These are phyloP conservation scores for Luidia sarsii DNA, from an alignment of 53 echinoderm and acorn worm species.

Conservation along the genomic window DNA sequence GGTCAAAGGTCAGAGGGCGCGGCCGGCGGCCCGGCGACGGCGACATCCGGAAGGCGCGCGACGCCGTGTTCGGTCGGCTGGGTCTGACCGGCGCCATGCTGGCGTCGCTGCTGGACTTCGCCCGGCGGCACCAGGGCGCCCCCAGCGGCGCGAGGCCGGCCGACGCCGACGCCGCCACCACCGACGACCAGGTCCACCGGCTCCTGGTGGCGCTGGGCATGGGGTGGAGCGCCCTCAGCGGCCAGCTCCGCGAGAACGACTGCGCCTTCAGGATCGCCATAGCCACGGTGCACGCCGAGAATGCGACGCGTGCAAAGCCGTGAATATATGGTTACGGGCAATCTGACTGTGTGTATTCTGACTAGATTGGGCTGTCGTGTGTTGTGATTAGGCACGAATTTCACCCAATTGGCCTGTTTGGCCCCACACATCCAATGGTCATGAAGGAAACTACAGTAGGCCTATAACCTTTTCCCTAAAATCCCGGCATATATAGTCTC, in stretches of 20 bases:
- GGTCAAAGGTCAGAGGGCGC: slow-evolving; percentile 16
- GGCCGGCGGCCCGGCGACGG: slow-evolving; percentile 7
- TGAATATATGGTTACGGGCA: neutral
- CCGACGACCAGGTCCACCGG: slow-evolving; percentile 46
- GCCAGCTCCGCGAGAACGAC: slow-evolving; percentile 31
- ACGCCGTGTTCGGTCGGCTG: slow-evolving; percentile 32
- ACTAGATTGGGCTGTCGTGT: too few relatives aligned
- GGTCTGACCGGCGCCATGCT: slow-evolving; percentile 21
- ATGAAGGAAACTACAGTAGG: too few relatives aligned
- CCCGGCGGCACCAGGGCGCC: neutral
- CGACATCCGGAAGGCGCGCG: slow-evolving; percentile 41
- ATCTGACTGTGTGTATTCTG: too few relatives aligned
- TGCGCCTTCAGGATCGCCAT: slow-evolving; percentile 55
- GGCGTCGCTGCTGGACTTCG: slow-evolving; percentile 17
- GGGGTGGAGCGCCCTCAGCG: slow-evolving; percentile 24
- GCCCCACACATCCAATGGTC: too few relatives aligned
- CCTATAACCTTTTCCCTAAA: too few relatives aligned
- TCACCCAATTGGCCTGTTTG: too few relatives aligned
- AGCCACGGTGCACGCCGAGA: slow-evolving; percentile 59
- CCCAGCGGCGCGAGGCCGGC: neutral
- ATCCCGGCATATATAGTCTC: too few relatives aligned
- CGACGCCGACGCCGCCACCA: slow-evolving; percentile 8
- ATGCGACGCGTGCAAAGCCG: slow-evolving; percentile 1
- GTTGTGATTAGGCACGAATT: too few relatives aligned
- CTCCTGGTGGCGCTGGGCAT: slow-evolving; percentile 49